Evolutionary conservation across 2,113 vertebrate species (phyloP).

Genomic region (Hystrix cristata): DNA sequence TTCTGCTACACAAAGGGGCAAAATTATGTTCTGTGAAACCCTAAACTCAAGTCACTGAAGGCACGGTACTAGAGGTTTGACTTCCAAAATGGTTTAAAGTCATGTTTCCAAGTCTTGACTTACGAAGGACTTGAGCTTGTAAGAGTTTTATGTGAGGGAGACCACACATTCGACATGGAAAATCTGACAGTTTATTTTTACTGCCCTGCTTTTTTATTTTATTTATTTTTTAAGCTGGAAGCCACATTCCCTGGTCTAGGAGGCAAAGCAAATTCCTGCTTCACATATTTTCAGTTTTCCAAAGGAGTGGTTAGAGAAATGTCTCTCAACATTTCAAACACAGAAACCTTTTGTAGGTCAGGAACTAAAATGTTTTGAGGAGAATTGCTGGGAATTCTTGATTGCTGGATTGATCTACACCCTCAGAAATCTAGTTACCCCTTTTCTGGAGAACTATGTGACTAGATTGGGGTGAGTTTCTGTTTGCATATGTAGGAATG

Average conservation of each 20-base stretch:
- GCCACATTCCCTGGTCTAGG: not conserved
- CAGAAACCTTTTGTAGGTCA: not conserved
- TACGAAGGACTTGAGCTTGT: constrained; percentile 17
- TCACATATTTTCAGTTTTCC: not conserved
- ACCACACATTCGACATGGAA: constrained; percentile 45
- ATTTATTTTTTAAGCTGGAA: not conserved
- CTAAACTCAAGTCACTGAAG: not conserved
- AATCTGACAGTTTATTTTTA: constrained; percentile 19
- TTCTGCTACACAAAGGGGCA: not conserved
- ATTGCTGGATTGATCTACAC: not conserved
- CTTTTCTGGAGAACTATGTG: not conserved
- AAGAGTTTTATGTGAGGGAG: constrained; percentile 30
- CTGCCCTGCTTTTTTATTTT: not conserved
- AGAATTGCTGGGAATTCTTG: constrained; percentile 47
- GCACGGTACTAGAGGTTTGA: not conserved
- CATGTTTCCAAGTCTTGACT: not conserved
- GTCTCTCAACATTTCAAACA: not conserved
- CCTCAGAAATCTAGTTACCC: not conserved
- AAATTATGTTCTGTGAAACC: not conserved
- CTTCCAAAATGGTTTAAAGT: constrained; percentile 38
- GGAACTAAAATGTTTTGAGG: not conserved
- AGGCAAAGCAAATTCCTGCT: constrained; percentile 7
- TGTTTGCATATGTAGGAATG: not conserved
- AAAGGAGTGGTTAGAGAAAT: not conserved
- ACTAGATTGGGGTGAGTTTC: not conserved